A percentile compares a stretch with the other conserved stretches of the same genome.
phyloP scores from a whole-genome alignment of 2,888 invertebrate species.

The Imbricaverruca yamaguchii region DNA sequence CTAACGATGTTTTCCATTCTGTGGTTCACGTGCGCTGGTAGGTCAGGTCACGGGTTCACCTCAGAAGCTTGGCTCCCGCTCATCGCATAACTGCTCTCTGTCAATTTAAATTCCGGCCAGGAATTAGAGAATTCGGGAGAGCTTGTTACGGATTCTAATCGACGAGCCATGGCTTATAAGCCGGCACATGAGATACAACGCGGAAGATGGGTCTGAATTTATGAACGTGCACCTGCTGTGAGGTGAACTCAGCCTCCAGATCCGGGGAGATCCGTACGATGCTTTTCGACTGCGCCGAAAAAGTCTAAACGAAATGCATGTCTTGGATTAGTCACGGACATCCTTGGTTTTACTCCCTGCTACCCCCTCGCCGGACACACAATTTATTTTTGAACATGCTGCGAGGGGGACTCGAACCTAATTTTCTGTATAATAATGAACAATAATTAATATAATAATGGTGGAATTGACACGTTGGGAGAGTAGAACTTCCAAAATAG shows the following conservation, averaged over 20 bases:
- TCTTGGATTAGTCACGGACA: no score
- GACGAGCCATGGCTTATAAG: not conserved
- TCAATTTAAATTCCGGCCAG: slow-evolving; percentile 3
- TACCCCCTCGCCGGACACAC: not conserved
- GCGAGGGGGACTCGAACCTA: no score
- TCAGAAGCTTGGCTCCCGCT: not conserved
- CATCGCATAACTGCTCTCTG: not conserved
- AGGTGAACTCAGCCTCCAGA: not conserved
- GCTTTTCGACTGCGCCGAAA: no score
- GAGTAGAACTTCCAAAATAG: no score
- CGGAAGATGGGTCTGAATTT: not conserved
- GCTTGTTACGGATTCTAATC: slow-evolving; percentile 17
- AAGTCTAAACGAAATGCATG: no score
- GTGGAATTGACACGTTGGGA: no score
- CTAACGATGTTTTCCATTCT: no score
- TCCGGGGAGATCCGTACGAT: not conserved
- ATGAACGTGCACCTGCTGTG: not conserved
- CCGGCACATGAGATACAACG: not conserved
- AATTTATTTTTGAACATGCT: not conserved
- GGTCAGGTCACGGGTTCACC: not conserved
- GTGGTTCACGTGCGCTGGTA: not conserved
- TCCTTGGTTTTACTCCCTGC: no score
- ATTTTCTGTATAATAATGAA: not conserved
- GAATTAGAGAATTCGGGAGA: not conserved
- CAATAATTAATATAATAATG: no score